Conservation (phyloP, 2,113 vertebrate genomes). For the Girardinichthys multiradiatus region DNA sequence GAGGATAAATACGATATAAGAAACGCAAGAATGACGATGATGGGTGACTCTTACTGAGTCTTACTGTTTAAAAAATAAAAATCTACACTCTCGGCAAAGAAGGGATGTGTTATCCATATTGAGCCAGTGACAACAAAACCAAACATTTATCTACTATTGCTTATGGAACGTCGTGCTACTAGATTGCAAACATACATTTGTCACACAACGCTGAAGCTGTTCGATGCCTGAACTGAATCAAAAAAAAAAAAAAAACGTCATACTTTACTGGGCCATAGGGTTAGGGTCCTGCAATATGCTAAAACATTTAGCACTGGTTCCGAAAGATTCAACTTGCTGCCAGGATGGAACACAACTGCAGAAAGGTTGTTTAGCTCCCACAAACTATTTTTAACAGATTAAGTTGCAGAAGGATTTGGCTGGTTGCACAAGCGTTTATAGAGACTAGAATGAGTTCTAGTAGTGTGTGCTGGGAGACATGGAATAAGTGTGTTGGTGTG, state of each 20-base stretch:
- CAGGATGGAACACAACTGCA: conserved; percentile 39
- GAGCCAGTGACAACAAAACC: conserved; percentile 2
- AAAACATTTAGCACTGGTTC: conserved; percentile 37
- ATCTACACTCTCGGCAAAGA: background rate
- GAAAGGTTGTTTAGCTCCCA: conserved; percentile 41
- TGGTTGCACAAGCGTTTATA: conserved; percentile 53
- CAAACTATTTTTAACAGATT: conserved; percentile 64
- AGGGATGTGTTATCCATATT: background rate
- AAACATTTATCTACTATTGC: background rate
- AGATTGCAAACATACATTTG: conserved; percentile 15
- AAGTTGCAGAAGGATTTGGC: conserved; percentile 56
- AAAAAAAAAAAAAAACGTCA: conserved; percentile 1
- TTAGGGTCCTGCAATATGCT: conserved; percentile 36
- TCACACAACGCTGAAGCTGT: background rate
- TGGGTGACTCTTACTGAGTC: background rate
- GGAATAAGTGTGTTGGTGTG: conserved; percentile 16
- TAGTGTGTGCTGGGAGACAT: background rate
- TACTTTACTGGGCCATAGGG: background rate
- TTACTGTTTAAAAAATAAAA: background rate
- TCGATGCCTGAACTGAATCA: conserved; percentile 7
- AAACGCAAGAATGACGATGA: background rate
- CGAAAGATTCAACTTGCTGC: conserved; percentile 42
- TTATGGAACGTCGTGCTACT: background rate
- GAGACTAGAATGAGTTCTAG: conserved; percentile 55
- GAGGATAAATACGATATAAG: background rate